Percentiles rank a stretch among this genome's conserved stretches.
These are phyloP conservation scores for Acanthochromis polyacanthus DNA, from an alignment of 2,113 vertebrate genomes.

Conservation along the genomic window DNA sequence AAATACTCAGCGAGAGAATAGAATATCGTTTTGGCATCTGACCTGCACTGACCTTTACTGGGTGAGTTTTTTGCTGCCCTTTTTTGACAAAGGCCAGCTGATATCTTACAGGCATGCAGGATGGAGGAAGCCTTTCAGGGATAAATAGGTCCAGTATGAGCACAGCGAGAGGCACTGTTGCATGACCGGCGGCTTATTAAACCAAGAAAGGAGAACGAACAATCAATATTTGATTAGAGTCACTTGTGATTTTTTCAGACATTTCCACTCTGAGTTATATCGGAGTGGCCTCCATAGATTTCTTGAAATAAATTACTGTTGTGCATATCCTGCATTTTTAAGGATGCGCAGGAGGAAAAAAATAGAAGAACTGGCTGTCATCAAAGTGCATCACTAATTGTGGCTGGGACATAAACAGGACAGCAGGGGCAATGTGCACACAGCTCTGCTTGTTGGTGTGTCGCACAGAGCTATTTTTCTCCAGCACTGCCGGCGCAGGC, in stretches of 20 bases:
- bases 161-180: constrained; percentile 17
- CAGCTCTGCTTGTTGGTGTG: constrained; percentile 32
- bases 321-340: constrained; percentile 76
- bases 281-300: constrained; percentile 43
- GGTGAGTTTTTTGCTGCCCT: constrained; percentile 24
- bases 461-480: constrained; percentile 48
- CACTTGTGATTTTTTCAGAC: constrained; percentile 48
- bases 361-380: constrained; percentile 41
- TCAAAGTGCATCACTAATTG: constrained; percentile 80
- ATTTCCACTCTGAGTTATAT: constrained; percentile 41
- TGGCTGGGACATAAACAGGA: constrained; percentile 61
- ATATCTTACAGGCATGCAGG: constrained; percentile 27
- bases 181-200: constrained; percentile 65
- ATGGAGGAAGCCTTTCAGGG: constrained; percentile 1
- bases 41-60: constrained; percentile 63
- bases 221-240: constrained; percentile 80
- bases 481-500: constrained; percentile 16
- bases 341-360: constrained; percentile 53
- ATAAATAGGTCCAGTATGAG: constrained; percentile 24
- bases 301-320: constrained; percentile 55
- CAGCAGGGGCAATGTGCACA: constrained; percentile 57
- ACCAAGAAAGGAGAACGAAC: constrained; percentile 44
- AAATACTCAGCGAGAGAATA: constrained; percentile 54
- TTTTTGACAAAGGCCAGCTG: constrained; percentile 57
- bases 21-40: constrained; percentile 60